Conservation (phyloP, 2,888 invertebrate genomes). For the Choreutis nemorana region DNA sequence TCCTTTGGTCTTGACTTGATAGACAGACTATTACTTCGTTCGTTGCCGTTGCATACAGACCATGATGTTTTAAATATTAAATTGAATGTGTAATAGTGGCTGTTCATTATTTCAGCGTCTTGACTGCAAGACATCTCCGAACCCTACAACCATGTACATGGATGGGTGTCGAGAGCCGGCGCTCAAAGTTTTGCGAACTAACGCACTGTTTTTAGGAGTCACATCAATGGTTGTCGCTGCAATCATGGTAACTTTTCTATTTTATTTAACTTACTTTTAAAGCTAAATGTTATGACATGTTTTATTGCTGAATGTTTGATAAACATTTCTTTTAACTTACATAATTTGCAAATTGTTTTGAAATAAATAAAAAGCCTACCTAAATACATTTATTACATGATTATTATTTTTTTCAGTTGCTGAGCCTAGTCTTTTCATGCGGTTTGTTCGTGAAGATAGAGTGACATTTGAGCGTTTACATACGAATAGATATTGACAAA, state of each 20-base stretch:
- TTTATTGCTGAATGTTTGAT: too few relatives aligned
- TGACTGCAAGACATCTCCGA: constrained; percentile 65
- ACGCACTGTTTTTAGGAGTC: constrained; percentile 82
- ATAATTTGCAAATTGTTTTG: too few relatives aligned
- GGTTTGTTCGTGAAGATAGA: constrained; percentile 86
- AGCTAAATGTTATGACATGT: too few relatives aligned
- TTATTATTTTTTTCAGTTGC: constrained; percentile 69
- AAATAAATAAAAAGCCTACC: constrained; percentile 1
- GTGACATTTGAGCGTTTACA: constrained; percentile 49
- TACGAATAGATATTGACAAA: too few relatives aligned
- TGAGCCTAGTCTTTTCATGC: constrained; percentile 86
- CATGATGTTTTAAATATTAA: too few relatives aligned
- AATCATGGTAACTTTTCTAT: constrained; percentile 72
- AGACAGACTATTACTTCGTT: too few relatives aligned
- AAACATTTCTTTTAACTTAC: too few relatives aligned
- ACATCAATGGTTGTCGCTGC: constrained; percentile 85
- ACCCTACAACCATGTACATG: constrained; percentile 70
- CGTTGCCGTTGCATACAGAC: too few relatives aligned
- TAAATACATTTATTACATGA: background rate
- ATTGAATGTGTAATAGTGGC: background rate
- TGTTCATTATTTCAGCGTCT: constrained; percentile 45
- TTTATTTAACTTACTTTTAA: constrained; percentile 6
- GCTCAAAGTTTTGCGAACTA: constrained; percentile 74
- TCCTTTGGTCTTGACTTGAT: too few relatives aligned
- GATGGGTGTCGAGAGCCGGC: constrained; percentile 81